Conservation (phyloP, 2,888 invertebrate genomes). For the Alsophila aescularia region DNA sequence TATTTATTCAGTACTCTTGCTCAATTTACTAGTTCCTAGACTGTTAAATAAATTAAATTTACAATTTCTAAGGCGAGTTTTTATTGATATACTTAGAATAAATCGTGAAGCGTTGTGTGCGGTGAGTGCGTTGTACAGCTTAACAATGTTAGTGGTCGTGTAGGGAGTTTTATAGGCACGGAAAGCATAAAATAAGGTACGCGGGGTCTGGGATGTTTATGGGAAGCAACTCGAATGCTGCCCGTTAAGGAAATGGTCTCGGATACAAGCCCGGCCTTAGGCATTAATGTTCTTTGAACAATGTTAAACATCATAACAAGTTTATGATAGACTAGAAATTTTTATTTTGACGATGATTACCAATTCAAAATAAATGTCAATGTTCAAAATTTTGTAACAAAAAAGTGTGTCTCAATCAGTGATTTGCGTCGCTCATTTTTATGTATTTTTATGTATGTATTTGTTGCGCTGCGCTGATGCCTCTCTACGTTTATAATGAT, state of each 20-base stretch:
- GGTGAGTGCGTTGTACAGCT: conserved; percentile 25
- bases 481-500: no score
- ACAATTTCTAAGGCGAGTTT: conserved; percentile 18
- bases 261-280: neutral
- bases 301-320: no score
- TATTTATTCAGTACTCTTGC: conserved; percentile 16
- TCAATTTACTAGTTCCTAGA: conserved; percentile 38
- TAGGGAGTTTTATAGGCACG: conserved; percentile 36
- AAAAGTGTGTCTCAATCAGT: no score
- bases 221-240: neutral
- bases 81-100: conserved; percentile 17
- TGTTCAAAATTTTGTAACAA: no score
- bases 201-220: conserved; percentile 48
- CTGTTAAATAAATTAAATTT: conserved; percentile 19
- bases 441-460: no score
- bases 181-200: conserved; percentile 42
- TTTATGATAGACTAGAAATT: no score
- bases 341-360: no score
- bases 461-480: no score
- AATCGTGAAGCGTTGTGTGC: conserved; percentile 37
- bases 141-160: conserved; percentile 30
- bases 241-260: neutral
- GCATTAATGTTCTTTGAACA: no score
- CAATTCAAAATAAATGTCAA: no score
- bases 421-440: no score